Evolutionary conservation across 2,888 invertebrate species (phyloP).

Genomic region (Dynastes hyllus): DNA sequence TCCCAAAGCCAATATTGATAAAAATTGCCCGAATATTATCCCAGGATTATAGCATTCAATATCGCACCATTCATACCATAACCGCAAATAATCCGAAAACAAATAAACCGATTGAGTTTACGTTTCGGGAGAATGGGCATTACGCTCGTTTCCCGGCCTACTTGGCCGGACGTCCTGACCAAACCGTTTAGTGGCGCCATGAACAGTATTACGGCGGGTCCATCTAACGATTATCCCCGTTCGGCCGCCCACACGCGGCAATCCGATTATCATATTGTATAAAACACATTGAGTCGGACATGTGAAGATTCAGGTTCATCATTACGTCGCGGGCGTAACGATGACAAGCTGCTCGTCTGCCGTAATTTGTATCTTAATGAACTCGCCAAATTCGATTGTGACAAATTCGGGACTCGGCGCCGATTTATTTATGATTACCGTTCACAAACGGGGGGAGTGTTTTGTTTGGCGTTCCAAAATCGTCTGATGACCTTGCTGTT

Average conservation of each 20-base stretch:
- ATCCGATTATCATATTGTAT: conserved; percentile 50
- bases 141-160: conserved; percentile 10
- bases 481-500: too few relatives aligned
- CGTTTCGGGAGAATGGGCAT: background rate
- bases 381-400: conserved; percentile 12
- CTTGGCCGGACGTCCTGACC: conserved; percentile 28
- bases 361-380: conserved; percentile 21
- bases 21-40: background rate
- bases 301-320: background rate
- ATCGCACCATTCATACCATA: background rate
- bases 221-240: conserved; percentile 55
- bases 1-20: background rate
- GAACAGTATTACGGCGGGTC: conserved; percentile 56
- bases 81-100: conserved; percentile 31
- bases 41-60: background rate
- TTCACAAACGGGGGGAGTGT: background rate
- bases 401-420: conserved; percentile 7
- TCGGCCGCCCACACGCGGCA: conserved; percentile 53
- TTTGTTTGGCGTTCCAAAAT: background rate
- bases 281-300: conserved; percentile 25
- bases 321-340: background rate
- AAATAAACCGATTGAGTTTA: conserved; percentile 18
- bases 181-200: conserved; percentile 54
- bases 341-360: conserved; percentile 4
- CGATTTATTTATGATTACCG: conserved; percentile 18